phyloP scores from a whole-genome alignment of 2,113 vertebrate species.

The Tyrannus savana region DNA sequence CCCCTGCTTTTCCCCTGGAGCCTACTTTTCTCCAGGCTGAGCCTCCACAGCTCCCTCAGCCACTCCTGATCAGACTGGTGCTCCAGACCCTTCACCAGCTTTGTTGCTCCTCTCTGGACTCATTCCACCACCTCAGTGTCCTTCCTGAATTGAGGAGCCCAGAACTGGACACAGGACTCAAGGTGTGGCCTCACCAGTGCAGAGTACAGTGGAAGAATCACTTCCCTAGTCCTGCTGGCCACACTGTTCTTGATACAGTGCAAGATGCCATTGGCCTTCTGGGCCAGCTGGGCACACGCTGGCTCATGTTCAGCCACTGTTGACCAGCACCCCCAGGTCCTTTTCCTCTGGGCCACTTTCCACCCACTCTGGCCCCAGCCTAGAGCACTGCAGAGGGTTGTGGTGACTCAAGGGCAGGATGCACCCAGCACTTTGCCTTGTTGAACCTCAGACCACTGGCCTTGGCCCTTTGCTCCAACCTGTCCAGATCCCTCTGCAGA shows the following conservation, averaged over 20 bases:
- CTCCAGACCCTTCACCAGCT: background rate
- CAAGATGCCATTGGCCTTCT: background rate
- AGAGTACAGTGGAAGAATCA: background rate
- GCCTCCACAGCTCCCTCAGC: background rate
- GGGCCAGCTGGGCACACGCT: background rate
- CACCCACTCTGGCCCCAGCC: background rate
- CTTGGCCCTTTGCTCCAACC: fast-evolving
- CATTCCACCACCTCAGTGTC: background rate
- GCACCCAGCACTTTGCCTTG: background rate
- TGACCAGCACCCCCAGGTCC: background rate
- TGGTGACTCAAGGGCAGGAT: background rate
- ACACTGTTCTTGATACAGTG: background rate
- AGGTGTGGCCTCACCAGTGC: background rate
- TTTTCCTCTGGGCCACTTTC: background rate
- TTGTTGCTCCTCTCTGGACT: background rate
- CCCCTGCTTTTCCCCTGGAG: too few relatives aligned
- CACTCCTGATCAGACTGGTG: background rate
- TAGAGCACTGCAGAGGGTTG: background rate
- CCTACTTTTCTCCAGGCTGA: background rate
- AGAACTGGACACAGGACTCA: background rate
- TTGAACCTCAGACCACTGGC: background rate
- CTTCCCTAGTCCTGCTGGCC: background rate
- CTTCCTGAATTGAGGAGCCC: background rate
- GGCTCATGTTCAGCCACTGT: background rate
- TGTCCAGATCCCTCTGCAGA: background rate